Percentiles rank a stretch among this genome's conserved stretches.
Conservation (phyloP, 2,888 invertebrate species). For the Caenorhabditis auriculariae region DNA sequence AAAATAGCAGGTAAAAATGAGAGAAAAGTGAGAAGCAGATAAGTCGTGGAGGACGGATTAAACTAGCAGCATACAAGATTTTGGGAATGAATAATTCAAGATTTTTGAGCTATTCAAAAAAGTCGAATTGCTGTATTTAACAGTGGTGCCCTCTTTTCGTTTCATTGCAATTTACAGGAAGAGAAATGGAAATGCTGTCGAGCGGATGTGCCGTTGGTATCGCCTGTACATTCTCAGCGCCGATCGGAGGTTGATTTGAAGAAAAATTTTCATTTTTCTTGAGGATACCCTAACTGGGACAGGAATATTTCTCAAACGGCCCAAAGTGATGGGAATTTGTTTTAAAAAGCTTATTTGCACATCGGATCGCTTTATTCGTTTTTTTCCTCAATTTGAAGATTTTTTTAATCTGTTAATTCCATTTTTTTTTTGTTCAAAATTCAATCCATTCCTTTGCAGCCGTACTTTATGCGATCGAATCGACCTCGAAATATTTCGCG, state of each 20-base stretch:
- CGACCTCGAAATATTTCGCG: conserved; percentile 96
- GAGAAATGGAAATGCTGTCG: conserved; percentile 94
- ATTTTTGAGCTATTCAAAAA: too few relatives aligned
- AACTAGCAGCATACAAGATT: too few relatives aligned
- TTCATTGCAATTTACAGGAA: conserved; percentile 67
- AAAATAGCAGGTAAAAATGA: too few relatives aligned
- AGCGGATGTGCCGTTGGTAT: conserved; percentile 96
- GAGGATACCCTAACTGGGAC: neutral
- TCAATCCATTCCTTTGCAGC: conserved; percentile 28
- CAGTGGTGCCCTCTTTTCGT: too few relatives aligned
- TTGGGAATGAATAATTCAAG: too few relatives aligned
- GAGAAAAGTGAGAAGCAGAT: too few relatives aligned
- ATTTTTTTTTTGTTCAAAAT: neutral
- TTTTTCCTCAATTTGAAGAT: neutral
- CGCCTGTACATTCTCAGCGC: conserved; percentile 89
- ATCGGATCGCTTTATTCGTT: neutral
- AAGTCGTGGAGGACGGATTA: too few relatives aligned
- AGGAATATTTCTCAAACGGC: too few relatives aligned
- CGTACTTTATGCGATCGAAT: conserved; percentile 89
- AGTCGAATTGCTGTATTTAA: too few relatives aligned
- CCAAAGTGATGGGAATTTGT: too few relatives aligned
- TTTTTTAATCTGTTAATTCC: neutral
- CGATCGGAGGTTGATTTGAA: conserved; percentile 77
- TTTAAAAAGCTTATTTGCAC: too few relatives aligned
- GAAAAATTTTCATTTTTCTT: neutral